Conservation (phyloP, 2,888 invertebrate species). For the Aporophyla lueneburgensis region DNA sequence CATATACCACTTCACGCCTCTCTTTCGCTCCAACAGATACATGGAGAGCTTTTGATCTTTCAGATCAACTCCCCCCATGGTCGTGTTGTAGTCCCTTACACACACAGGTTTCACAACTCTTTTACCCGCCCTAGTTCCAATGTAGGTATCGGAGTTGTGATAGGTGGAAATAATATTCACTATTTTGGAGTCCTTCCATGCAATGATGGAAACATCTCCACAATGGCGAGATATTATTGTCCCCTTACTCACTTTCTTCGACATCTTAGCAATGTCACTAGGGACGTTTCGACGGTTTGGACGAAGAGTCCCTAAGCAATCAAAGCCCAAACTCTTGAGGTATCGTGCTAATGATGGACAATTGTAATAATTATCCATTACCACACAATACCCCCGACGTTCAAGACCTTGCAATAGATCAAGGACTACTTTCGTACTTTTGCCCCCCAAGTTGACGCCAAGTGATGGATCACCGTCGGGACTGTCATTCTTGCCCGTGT, state of each 20-base stretch:
- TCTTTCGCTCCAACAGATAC: constrained; percentile 63
- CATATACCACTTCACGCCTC: constrained; percentile 59
- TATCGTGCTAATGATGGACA: constrained; percentile 57
- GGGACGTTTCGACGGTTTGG: constrained; percentile 58
- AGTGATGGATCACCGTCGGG: background rate
- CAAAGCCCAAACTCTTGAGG: constrained; percentile 58
- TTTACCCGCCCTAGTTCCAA: constrained; percentile 31
- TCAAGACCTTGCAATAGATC: too few relatives aligned
- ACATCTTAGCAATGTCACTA: constrained; percentile 16
- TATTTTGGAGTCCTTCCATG: constrained; percentile 37
- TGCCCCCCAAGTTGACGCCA: constrained; percentile 15
- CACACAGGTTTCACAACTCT: constrained; percentile 42
- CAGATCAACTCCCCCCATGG: constrained; percentile 48
- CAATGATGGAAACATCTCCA: constrained; percentile 52
- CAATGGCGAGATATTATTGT: constrained; percentile 46
- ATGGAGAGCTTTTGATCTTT: constrained; percentile 61
- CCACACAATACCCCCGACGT: constrained; percentile 51
- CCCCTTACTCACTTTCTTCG: constrained; percentile 21
- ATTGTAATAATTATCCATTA: constrained; percentile 53
- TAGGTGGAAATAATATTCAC: constrained; percentile 51
- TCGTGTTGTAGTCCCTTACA: constrained; percentile 53
- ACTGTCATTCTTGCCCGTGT: constrained; percentile 14
- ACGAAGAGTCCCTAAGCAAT: constrained; percentile 64
- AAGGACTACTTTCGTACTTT: constrained; percentile 26
- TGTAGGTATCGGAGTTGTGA: constrained; percentile 18